Base-by-base conservation (phyloP, 2,113 vertebrate genomes). In the Scomber japonicus region DNA sequence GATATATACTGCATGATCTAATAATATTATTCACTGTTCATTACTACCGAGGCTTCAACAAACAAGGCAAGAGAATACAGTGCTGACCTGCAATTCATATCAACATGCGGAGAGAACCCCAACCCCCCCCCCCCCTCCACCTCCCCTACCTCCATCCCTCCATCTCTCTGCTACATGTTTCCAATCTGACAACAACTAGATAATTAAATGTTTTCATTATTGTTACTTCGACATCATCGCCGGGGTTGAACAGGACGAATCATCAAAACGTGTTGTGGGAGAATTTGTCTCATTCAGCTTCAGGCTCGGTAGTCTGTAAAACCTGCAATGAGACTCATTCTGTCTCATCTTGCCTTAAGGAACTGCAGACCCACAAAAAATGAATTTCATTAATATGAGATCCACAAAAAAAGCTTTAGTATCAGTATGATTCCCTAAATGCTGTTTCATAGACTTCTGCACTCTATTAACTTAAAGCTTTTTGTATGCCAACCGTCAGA, bases 281-380 rank as follows among this genome's bases (percentile, higher is more conserved):
- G 78, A 77, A 82, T 89, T 70, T 82, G 61, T 59, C 54, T 78
- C 64, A 63, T 44, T 21, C 21, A 71, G 68, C 75, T 84, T 57
- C 27, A 65, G 84, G 80, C 63, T 75, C 6, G 14, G 48, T 45
- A 31, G 73, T 69, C 75, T 81, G 74, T 76, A 88, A 88, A 88
- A 88, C 68, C 85, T 87, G 88, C 62, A 88, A 80, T 72, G 68
- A 75, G 49, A 83, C 54, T 84, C 73, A 67, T 63, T 84, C 27
- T 64, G 61, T 60, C 56, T 88, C 64, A 59, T 78, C 56, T 78
- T 27, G 80, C 88, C 78, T 88, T 30, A 16, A 81, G 84, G 65
- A 74, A 64, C 40, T 21, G 45, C 70, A 84, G 69, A 87, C 46
- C 53, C 56, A 88, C 61, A 78, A 64, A 69, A 69, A 64, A 69